These are phyloP conservation scores for Dolichomitus sp. DNA, from an alignment of 2,888 invertebrate genomes.

Conservation along the genomic window DNA sequence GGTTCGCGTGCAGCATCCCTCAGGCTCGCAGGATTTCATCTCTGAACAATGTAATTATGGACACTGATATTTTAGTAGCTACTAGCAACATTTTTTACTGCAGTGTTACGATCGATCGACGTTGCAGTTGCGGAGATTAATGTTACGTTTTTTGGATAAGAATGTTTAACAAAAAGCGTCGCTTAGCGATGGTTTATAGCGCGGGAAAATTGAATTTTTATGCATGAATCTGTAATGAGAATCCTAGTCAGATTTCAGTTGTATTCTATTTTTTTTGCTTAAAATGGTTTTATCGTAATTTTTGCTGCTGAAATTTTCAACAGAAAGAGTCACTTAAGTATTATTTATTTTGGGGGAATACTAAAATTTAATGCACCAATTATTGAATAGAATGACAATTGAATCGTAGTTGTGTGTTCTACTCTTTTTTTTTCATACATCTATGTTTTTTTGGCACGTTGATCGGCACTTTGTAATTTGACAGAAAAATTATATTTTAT, in stretches of 20 bases:
- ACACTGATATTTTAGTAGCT: slow-evolving; percentile 38
- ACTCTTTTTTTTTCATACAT: no score
- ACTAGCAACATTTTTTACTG: not conserved
- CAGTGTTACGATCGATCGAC: slow-evolving; percentile 24
- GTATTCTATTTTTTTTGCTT: not conserved
- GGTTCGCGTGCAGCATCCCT: slow-evolving; percentile 39
- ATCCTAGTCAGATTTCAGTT: not conserved
- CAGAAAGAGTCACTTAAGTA: no score
- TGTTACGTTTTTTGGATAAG: not conserved
- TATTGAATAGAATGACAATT: no score
- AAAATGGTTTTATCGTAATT: not conserved
- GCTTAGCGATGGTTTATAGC: slow-evolving; percentile 10
- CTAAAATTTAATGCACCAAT: no score
- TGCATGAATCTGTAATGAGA: not conserved
- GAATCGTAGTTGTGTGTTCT: no score
- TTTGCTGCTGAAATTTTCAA: no score
- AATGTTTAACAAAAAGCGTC: not conserved
- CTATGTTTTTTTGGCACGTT: not conserved
- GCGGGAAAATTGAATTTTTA: slow-evolving; percentile 44
- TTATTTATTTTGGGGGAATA: not conserved
- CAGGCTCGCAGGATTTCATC: slow-evolving; percentile 29
- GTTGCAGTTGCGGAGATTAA: not conserved
- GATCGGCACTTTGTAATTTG: no score
- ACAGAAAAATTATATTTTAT: no score
- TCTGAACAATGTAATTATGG: slow-evolving; percentile 51